These are phyloP conservation scores for Hypotaenidia okinawae DNA, from an alignment of 2,797 vertebrate species.

Conservation along the genomic window DNA sequence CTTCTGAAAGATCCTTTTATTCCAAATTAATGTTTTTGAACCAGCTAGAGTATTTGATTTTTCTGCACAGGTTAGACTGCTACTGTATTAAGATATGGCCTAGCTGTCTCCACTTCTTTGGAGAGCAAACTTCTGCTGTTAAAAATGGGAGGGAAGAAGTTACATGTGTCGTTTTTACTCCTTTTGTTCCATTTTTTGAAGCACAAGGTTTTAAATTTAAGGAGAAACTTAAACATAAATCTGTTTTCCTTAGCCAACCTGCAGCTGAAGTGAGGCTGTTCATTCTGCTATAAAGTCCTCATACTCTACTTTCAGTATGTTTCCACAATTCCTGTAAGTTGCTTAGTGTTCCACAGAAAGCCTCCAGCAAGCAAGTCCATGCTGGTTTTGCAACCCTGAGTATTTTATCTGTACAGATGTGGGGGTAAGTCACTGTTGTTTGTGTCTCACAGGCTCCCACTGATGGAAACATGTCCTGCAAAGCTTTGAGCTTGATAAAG, in stretches of 20 bases:
- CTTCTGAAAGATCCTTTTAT: not conserved
- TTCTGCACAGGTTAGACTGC: not conserved
- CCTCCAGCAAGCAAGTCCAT: not conserved
- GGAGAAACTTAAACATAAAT: not conserved
- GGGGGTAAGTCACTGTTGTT: not conserved
- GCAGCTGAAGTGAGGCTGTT: not conserved
- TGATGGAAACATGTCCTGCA: not conserved
- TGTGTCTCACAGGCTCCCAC: not conserved
- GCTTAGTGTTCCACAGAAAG: not conserved
- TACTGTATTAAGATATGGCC: fast-evolving
- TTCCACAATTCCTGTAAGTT: not conserved
- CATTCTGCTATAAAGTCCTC: not conserved
- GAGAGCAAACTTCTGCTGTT: not conserved
- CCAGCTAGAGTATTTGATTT: not conserved
- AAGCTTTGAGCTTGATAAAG: not conserved
- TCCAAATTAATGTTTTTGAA: not conserved
- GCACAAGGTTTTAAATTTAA: not conserved
- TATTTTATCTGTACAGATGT: not conserved
- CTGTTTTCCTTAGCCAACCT: not conserved
- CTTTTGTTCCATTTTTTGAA: not conserved
- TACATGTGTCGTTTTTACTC: not conserved
- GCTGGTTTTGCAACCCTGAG: not conserved
- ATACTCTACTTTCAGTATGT: not conserved
- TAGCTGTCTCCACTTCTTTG: not conserved
- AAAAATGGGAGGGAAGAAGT: not conserved